Percentiles rank a stretch among this genome's conserved stretches.
These are phyloP conservation scores for Platerodrilus igneus DNA, from an alignment of 2,888 invertebrate genomes.

Conservation along the genomic window DNA sequence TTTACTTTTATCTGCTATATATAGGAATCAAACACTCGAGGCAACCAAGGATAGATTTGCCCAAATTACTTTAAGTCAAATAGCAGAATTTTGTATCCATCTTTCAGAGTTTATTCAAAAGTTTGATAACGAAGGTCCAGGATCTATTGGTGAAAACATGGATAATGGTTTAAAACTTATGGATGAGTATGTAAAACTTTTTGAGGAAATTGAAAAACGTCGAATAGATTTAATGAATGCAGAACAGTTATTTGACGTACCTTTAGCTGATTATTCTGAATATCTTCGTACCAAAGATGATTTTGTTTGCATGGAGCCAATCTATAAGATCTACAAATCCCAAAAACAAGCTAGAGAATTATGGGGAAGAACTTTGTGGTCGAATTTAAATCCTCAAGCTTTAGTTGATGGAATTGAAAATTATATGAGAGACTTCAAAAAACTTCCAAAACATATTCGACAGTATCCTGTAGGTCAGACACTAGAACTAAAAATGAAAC, in stretches of 20 bases:
- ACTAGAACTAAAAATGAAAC: conserved; percentile 79
- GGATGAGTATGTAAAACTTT: conserved; percentile 64
- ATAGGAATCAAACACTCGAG: conserved; percentile 64
- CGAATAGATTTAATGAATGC: conserved; percentile 64
- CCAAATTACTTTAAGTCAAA: conserved; percentile 71
- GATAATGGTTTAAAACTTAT: conserved; percentile 67
- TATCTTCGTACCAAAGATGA: conserved; percentile 62
- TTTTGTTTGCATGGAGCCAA: conserved; percentile 61
- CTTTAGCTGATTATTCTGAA: conserved; percentile 76
- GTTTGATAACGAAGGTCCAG: conserved; percentile 75
- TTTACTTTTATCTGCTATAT: conserved; percentile 64
- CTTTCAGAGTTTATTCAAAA: conserved; percentile 64
- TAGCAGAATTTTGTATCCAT: conserved; percentile 61
- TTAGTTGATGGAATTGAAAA: conserved; percentile 81
- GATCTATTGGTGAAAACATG: conserved; percentile 71
- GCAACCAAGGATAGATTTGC: conserved; percentile 85
- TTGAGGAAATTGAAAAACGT: conserved; percentile 62
- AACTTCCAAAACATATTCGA: conserved; percentile 63
- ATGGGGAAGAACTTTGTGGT: conserved; percentile 88
- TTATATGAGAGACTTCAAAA: conserved; percentile 74
- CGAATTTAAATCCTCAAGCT: conserved; percentile 76
- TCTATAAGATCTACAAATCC: conserved; percentile 74
- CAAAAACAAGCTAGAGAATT: conserved; percentile 71
- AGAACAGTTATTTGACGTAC: conserved; percentile 83
- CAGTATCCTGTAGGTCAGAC: conserved; percentile 59